These are phyloP conservation scores for Vanessa tameamea DNA, from an alignment of 1,140 invertebrate species.

Conservation along the genomic window DNA sequence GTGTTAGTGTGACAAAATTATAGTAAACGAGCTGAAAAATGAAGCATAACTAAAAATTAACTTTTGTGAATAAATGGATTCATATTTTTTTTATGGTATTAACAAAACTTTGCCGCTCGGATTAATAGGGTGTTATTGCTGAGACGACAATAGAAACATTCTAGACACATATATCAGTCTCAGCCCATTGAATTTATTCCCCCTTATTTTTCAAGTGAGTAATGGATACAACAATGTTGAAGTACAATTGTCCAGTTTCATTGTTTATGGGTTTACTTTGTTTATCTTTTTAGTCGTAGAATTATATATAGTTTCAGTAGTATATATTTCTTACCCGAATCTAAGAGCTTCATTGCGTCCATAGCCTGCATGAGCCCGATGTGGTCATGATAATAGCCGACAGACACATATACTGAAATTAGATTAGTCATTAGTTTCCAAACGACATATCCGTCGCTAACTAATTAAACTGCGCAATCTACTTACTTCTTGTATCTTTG, in stretches of 20 bases:
- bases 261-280: not conserved
- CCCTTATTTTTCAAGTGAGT: conserved; percentile 42
- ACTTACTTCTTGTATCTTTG: conserved; percentile 88
- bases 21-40: not conserved
- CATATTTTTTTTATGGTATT: not conserved
- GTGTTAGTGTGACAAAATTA: not conserved
- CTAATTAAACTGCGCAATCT: not conserved
- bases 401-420: conserved; percentile 93
- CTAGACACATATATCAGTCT: conserved; percentile 56
- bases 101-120: conserved; percentile 22
- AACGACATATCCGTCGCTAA: not conserved
- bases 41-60: not conserved
- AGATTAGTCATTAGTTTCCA: conserved; percentile 22
- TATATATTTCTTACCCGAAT: conserved; percentile 84
- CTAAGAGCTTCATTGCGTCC: conserved; percentile 90
- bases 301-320: not conserved
- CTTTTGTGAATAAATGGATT: not conserved
- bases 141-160: conserved; percentile 48
- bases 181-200: conserved; percentile 54
- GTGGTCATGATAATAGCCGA: conserved; percentile 94
- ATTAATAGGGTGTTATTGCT: conserved; percentile 45
- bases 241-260: conserved; percentile 8
- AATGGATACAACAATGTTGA: conserved; percentile 17
- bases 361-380: conserved; percentile 91
- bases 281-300: not conserved